phyloP scores from a whole-genome alignment of 2,797 vertebrate genomes.

The Rhadinocentrus ornatus region DNA sequence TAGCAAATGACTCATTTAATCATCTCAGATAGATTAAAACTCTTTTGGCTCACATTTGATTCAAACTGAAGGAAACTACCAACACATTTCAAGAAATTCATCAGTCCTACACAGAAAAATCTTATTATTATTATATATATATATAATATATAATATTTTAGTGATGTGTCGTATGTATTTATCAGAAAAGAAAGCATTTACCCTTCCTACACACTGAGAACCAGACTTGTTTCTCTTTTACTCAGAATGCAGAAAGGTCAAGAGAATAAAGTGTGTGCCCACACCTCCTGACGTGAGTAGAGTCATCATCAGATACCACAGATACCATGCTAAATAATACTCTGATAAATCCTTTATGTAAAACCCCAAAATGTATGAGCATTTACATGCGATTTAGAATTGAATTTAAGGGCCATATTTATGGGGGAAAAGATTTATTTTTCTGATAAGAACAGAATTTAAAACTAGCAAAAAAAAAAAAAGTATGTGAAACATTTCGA shows the following conservation, averaged over 20 bases:
- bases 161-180: too few species aligned
- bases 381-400: background rate
- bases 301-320: background rate
- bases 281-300: background rate
- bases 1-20: constrained; percentile 27
- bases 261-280: too few species aligned
- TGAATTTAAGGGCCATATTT: background rate
- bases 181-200: background rate
- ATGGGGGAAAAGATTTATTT: background rate
- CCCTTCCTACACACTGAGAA: background rate
- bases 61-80: constrained; percentile 2
- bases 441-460: background rate
- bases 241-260: background rate
- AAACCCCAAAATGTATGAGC: background rate
- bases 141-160: too few species aligned
- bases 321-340: background rate
- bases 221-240: background rate
- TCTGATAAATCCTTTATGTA: background rate
- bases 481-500: background rate
- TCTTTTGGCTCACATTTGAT: background rate
- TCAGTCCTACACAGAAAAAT: background rate
- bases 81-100: background rate
- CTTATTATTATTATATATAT: too few species aligned
- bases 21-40: background rate
- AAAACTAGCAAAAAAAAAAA: background rate